A percentile compares a stretch with the other conserved stretches of the same genome.
phyloP scores from a whole-genome alignment of 1,140 invertebrate species.

The Charaxes varanes region DNA sequence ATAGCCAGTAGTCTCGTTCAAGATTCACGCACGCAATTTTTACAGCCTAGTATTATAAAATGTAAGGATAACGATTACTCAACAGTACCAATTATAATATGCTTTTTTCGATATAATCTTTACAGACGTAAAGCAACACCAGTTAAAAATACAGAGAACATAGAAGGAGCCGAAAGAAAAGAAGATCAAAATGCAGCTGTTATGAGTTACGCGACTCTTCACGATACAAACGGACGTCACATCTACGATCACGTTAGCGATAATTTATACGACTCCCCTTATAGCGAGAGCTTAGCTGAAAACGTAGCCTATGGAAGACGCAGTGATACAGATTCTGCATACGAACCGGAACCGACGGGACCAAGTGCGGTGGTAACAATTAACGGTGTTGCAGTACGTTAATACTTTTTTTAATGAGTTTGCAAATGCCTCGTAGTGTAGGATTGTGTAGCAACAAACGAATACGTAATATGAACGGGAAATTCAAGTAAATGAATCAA shows the following conservation, averaged over 20 bases:
- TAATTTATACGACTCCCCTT: constrained; percentile 82
- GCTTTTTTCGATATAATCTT: background rate
- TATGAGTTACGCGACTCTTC: constrained; percentile 88
- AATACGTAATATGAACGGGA: background rate
- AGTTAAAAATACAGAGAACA: constrained; percentile 90
- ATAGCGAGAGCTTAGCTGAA: constrained; percentile 69
- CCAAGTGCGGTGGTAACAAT: constrained; percentile 64
- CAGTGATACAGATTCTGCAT: constrained; percentile 75
- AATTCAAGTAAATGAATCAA: background rate
- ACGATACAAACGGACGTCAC: constrained; percentile 79
- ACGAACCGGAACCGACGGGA: constrained; percentile 58
- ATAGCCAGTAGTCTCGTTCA: too few relatives aligned
- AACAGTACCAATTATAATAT: too few relatives aligned
- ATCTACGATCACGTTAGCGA: constrained; percentile 86
- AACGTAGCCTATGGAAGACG: constrained; percentile 62
- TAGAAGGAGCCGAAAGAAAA: constrained; percentile 88
- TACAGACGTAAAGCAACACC: constrained; percentile 82
- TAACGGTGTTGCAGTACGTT: constrained; percentile 68
- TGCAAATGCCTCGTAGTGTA: constrained; percentile 10
- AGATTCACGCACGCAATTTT: too few relatives aligned
- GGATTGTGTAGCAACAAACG: background rate
- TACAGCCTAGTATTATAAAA: too few relatives aligned
- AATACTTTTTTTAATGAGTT: background rate
- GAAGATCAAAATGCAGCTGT: constrained; percentile 89
- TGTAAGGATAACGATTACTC: too few relatives aligned